phyloP scores from a whole-genome alignment of 2,888 invertebrate genomes.

The Steinernema hermaphroditum region DNA sequence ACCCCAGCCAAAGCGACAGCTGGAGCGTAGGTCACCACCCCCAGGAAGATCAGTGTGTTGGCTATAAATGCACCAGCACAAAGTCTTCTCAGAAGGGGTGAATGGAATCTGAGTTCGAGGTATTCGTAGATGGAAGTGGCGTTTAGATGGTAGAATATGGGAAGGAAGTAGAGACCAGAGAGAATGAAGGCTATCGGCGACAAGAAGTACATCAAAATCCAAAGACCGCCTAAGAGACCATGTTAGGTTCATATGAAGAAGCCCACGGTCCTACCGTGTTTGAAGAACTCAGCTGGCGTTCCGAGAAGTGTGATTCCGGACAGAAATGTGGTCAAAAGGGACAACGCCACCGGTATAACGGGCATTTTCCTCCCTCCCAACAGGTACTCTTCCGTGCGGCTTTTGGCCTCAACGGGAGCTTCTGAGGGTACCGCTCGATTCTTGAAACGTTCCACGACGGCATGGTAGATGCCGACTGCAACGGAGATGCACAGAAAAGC shows the following conservation, averaged over 20 bases:
- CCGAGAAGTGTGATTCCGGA: constrained; percentile 28
- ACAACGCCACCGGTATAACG: constrained; percentile 22
- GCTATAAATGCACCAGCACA: constrained; percentile 28
- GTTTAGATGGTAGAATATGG: constrained; percentile 34
- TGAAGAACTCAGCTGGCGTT: constrained; percentile 27
- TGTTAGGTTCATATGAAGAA: no score
- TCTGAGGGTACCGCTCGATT: no score
- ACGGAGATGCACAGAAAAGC: constrained; percentile 18
- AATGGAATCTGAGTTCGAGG: constrained; percentile 35
- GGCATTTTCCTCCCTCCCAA: constrained; percentile 33
- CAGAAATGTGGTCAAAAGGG: constrained; percentile 31
- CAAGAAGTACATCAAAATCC: neutral
- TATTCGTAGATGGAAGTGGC: constrained; percentile 35
- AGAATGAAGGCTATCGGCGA: constrained; percentile 26
- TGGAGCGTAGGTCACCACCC: constrained; percentile 36
- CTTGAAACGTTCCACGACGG: neutral
- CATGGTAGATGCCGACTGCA: constrained; percentile 25
- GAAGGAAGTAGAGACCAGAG: constrained; percentile 28
- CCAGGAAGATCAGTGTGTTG: constrained; percentile 34
- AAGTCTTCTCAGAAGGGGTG: constrained; percentile 9
- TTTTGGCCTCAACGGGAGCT: neutral
- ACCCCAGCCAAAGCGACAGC: constrained; percentile 35
- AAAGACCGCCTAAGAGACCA: neutral
- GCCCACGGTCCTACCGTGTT: neutral
- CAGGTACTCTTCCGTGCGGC: constrained; percentile 14